Conservation (phyloP, 2,888 invertebrate genomes). For the Galeruca laticollis region DNA sequence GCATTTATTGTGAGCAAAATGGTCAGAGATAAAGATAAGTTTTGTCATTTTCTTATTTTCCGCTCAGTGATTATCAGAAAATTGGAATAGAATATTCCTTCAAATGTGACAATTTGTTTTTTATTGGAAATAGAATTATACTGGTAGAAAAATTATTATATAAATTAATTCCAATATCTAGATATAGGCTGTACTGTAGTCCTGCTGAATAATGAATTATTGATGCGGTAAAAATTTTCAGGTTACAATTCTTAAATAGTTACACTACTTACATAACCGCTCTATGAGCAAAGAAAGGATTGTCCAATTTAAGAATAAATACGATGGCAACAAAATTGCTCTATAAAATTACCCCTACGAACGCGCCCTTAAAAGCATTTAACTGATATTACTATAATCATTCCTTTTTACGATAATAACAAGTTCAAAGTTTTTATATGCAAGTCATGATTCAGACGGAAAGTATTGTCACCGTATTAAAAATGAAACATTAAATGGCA, state of each 20-base stretch:
- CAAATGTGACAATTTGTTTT: neutral
- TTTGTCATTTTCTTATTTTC: conserved; percentile 32
- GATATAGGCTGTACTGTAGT: no score
- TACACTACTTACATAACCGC: neutral
- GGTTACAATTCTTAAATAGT: no score
- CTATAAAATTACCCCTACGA: conserved; percentile 34
- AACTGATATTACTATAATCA: conserved; percentile 38
- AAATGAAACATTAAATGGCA: conserved; percentile 39
- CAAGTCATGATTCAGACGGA: conserved; percentile 32
- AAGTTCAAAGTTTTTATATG: conserved; percentile 37
- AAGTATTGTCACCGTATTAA: conserved; percentile 37
- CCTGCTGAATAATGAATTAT: no score
- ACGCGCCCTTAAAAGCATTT: conserved; percentile 36
- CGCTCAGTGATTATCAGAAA: conserved; percentile 25
- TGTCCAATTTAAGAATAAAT: conserved; percentile 28
- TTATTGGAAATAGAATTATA: neutral
- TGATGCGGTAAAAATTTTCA: no score
- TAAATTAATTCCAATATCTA: no score
- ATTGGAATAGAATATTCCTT: conserved; percentile 20
- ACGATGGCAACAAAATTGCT: conserved; percentile 31
- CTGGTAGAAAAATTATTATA: no score
- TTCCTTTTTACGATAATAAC: conserved; percentile 38
- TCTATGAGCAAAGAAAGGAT: conserved; percentile 19
- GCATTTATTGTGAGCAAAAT: conserved; percentile 42
- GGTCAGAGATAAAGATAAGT: conserved; percentile 33